These are phyloP conservation scores for Amniataba percoides DNA, from an alignment of 2,797 vertebrate genomes.

Conservation along the genomic window DNA sequence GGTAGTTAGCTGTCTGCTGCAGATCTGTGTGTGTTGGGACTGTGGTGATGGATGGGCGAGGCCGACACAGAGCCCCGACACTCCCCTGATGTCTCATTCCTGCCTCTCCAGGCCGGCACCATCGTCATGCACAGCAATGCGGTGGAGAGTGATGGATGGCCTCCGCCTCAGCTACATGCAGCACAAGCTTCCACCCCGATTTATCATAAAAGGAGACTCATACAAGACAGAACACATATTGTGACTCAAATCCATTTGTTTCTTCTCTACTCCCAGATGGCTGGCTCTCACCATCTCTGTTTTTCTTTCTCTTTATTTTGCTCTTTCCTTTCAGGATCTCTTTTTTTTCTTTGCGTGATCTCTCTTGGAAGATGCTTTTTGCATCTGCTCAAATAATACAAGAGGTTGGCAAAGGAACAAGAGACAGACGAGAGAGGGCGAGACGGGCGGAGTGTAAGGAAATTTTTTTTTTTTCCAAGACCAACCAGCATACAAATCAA, in stretches of 20 bases:
- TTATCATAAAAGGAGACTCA: conserved; percentile 56
- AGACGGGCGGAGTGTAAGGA: conserved; percentile 60
- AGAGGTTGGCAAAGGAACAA: conserved; percentile 68
- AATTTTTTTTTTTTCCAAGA: conserved; percentile 73
- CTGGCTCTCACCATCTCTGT: conserved; percentile 49
- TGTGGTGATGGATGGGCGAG: conserved; percentile 72
- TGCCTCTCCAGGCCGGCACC: conserved; percentile 44
- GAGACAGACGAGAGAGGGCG: conserved; percentile 40
- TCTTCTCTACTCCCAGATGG: conserved; percentile 57
- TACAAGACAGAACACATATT: conserved; percentile 69
- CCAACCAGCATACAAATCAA: conserved; percentile 86
- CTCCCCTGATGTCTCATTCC: conserved; percentile 79
- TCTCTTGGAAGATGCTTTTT: conserved; percentile 67
- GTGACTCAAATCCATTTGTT: conserved; percentile 58
- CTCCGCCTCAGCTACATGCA: conserved; percentile 48
- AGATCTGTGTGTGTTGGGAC: conserved; percentile 58
- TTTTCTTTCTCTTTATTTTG: conserved; percentile 42
- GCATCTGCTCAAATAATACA: conserved; percentile 75
- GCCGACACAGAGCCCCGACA: conserved; percentile 59
- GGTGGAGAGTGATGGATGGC: conserved; percentile 70
- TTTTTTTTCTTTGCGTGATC: conserved; percentile 52
- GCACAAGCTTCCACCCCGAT: conserved; percentile 60
- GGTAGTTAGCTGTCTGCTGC: conserved; percentile 51
- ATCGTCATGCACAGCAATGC: conserved; percentile 38
- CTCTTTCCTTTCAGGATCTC: conserved; percentile 37